Percentiles rank a stretch among this genome's conserved stretches.
phyloP scores from a whole-genome alignment of 2,113 vertebrate species.

The Paraplagusia blochii region DNA sequence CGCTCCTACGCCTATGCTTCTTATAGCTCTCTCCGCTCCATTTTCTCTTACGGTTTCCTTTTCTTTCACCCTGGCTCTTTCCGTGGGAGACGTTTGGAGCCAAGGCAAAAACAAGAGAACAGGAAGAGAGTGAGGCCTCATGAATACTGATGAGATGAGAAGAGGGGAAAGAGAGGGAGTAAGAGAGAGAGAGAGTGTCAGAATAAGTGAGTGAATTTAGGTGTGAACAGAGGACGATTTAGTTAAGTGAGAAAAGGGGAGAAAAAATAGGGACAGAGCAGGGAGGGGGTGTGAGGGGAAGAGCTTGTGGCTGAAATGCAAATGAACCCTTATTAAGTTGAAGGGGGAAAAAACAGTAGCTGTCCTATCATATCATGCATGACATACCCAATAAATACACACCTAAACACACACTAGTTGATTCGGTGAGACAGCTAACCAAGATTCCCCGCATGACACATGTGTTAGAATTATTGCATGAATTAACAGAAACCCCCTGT shows the following conservation, averaged over 20 bases:
- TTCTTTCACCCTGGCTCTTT: conserved; percentile 52
- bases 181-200: conserved; percentile 47
- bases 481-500: too few species aligned
- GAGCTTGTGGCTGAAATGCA: conserved; percentile 73
- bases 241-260: conserved; percentile 58
- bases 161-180: conserved; percentile 50
- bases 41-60: not conserved
- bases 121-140: conserved; percentile 72
- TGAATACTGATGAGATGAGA: conserved; percentile 75
- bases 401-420: conserved; percentile 3
- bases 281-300: conserved; percentile 18
- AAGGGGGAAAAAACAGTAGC: conserved; percentile 62
- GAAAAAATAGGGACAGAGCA: conserved; percentile 47
- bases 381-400: conserved; percentile 55
- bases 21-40: conserved; percentile 4
- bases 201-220: conserved; percentile 73
- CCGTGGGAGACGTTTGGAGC: conserved; percentile 66
- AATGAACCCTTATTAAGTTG: conserved; percentile 74
- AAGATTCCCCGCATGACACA: conserved; percentile 50
- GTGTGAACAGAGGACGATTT: conserved; percentile 72
- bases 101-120: conserved; percentile 74
- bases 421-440: conserved; percentile 59
- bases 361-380: conserved; percentile 68
- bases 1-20: conserved; percentile 2
- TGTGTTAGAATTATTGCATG: conserved; percentile 3